Conservation (phyloP, 2,888 invertebrate species). For the Tolmerus cingulatus region DNA sequence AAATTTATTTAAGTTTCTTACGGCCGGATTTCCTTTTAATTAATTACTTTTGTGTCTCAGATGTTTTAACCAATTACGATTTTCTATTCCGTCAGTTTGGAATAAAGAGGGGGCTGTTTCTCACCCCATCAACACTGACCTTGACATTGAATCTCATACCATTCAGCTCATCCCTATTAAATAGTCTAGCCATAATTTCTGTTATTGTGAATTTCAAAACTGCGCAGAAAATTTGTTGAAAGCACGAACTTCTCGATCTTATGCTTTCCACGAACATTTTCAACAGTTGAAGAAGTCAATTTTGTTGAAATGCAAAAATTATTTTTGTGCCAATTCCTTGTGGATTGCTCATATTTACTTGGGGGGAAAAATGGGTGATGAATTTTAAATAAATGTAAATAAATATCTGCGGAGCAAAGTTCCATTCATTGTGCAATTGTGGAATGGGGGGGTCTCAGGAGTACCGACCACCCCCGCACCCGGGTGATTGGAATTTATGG, state of each 20-base stretch:
- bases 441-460: neutral
- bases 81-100: neutral
- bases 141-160: neutral
- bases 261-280: neutral
- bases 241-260: neutral
- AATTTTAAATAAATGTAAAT: neutral
- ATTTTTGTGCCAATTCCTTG: neutral
- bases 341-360: neutral
- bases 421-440: neutral
- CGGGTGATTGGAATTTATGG: neutral
- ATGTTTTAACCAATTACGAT: neutral
- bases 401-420: neutral
- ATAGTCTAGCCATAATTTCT: neutral
- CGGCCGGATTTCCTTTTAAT: neutral
- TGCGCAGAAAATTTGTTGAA: neutral
- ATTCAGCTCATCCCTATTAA: neutral
- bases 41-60: neutral
- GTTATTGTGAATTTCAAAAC: neutral
- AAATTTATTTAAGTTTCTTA: neutral
- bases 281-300: neutral
- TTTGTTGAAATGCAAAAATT: neutral
- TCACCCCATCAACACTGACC: neutral
- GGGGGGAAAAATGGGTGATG: neutral
- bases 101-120: neutral
- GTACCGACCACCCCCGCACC: neutral